phyloP scores from a whole-genome alignment of 2,113 vertebrate genomes.

The Oryzias javanicus region DNA sequence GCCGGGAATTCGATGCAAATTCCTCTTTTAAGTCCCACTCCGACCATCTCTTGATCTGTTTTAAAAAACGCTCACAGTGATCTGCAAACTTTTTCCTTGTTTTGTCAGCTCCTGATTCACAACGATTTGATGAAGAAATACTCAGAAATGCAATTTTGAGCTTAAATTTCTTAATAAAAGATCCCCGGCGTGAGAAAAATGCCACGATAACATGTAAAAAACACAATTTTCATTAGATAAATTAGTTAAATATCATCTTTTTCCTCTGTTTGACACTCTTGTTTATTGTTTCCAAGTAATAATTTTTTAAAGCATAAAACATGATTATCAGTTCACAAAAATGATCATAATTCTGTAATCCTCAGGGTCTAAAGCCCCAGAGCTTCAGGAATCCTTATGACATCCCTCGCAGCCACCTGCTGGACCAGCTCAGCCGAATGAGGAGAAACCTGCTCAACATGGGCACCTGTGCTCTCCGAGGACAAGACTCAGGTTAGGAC shows the following conservation, averaged over 20 bases:
- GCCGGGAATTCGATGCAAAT: background rate
- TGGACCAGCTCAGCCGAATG: conserved; percentile 97
- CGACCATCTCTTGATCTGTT: background rate
- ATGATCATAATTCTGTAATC: too few relatives aligned
- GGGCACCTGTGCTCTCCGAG: conserved; percentile 82
- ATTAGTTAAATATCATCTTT: too few relatives aligned
- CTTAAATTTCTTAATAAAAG: too few relatives aligned
- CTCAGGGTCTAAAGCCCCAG: conserved; percentile 91
- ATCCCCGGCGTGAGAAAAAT: too few relatives aligned
- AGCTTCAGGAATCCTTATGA: conserved; percentile 96
- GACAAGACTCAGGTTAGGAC: conserved; percentile 87
- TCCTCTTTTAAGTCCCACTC: background rate
- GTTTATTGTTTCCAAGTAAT: too few relatives aligned
- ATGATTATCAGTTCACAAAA: background rate
- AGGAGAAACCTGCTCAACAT: conserved; percentile 93
- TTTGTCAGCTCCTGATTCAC: too few relatives aligned
- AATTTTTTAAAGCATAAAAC: background rate
- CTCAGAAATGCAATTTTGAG: too few relatives aligned
- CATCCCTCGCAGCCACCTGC: conserved; percentile 90
- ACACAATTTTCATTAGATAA: too few relatives aligned
- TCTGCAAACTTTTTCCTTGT: too few relatives aligned
- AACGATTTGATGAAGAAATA: too few relatives aligned
- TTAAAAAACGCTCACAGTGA: too few relatives aligned
- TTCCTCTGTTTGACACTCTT: background rate
- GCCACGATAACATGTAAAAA: too few relatives aligned